phyloP scores from a whole-genome alignment of 2,113 vertebrate genomes.

The Phasianus colchicus region DNA sequence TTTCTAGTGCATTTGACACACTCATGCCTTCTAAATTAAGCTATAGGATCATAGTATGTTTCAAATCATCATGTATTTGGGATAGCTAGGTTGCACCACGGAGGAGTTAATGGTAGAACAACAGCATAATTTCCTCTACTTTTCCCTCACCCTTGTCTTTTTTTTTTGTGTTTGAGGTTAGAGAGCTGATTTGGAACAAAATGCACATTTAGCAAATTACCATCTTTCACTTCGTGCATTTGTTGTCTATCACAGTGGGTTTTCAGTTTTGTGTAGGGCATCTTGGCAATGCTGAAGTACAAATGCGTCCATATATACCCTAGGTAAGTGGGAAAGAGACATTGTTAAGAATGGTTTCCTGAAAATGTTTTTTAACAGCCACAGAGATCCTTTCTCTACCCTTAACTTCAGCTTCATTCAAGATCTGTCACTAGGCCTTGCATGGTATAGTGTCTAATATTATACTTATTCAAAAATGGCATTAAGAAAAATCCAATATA shows the following conservation, averaged over 20 bases:
- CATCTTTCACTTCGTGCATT: background rate
- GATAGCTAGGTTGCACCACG: background rate
- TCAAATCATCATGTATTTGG: background rate
- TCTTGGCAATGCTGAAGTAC: background rate
- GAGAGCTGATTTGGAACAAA: background rate
- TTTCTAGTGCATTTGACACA: background rate
- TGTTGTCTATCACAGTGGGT: background rate
- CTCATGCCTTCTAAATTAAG: background rate
- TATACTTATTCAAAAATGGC: background rate
- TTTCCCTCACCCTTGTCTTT: background rate
- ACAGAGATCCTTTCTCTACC: background rate
- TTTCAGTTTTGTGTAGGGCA: background rate
- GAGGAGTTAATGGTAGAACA: background rate
- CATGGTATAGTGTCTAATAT: background rate
- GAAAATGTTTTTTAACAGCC: constrained; percentile 4
- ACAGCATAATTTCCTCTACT: background rate
- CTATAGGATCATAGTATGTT: background rate
- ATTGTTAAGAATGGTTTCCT: background rate
- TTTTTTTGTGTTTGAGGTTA: background rate
- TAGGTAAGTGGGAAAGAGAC: background rate
- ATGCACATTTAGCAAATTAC: background rate
- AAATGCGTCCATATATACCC: background rate
- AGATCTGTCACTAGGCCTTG: background rate
- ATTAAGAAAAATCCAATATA: background rate
- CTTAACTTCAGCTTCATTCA: background rate